Percentiles rank a stretch among this genome's conserved stretches.
These are phyloP conservation scores for Todiramphus saurophagus DNA, from an alignment of 2,113 vertebrate genomes.

Conservation along the genomic window DNA sequence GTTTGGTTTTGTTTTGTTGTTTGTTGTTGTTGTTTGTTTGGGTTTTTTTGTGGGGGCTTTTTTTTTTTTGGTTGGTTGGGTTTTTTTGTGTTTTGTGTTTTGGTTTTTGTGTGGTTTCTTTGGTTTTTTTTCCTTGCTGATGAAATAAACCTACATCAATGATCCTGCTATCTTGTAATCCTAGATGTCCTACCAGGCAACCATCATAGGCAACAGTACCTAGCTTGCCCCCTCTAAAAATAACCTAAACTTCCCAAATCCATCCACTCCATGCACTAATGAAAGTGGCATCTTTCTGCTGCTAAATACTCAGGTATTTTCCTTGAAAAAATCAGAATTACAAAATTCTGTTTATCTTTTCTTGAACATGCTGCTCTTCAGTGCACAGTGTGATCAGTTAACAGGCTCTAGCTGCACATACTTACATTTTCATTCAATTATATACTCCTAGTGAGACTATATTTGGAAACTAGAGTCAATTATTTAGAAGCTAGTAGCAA, in stretches of 20 bases:
- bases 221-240: neutral
- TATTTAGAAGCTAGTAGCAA: neutral
- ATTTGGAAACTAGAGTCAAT: neutral
- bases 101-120: neutral
- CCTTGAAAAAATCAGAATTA: neutral
- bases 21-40: neutral
- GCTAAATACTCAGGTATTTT: neutral
- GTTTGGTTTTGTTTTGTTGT: neutral
- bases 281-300: neutral
- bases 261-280: neutral
- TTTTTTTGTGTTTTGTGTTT: neutral
- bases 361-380: neutral
- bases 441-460: neutral
- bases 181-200: conserved; percentile 34
- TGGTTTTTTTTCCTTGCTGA: neutral
- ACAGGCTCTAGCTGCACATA: neutral
- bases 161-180: conserved; percentile 1
- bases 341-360: neutral
- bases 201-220: neutral
- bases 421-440: neutral
- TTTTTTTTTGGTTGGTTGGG: neutral
- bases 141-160: neutral
- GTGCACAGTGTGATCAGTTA: neutral
- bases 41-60: neutral
- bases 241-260: neutral